These are phyloP conservation scores for Rhynchopsitta pachyrhyncha DNA, from an alignment of 2,113 vertebrate species.

Conservation along the genomic window DNA sequence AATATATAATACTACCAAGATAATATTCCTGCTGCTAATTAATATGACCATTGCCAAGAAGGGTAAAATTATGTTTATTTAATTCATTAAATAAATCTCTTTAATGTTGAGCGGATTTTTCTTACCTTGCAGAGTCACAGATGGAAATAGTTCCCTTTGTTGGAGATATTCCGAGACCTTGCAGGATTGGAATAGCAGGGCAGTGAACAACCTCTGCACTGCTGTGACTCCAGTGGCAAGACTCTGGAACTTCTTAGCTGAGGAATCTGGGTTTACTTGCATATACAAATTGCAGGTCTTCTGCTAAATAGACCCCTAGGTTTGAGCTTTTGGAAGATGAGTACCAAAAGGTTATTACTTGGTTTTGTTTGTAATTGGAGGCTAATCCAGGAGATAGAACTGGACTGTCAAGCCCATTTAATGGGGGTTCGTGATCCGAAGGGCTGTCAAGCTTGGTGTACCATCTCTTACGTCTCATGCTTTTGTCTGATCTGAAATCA, in stretches of 20 bases:
- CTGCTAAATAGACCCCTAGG: neutral
- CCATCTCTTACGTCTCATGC: neutral
- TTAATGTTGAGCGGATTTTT: neutral
- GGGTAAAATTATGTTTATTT: neutral
- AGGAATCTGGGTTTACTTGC: neutral
- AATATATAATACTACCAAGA: neutral
- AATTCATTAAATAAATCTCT: neutral
- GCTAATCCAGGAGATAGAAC: neutral
- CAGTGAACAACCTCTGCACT: rapidly evolving
- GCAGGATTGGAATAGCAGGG: neutral
- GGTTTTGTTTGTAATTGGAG: neutral
- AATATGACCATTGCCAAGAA: neutral
- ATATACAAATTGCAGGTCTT: neutral
- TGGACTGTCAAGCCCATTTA: neutral
- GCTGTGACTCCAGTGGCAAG: neutral
- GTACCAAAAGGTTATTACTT: neutral
- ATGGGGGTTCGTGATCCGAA: neutral
- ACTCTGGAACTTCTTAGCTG: neutral
- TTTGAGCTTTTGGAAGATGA: neutral
- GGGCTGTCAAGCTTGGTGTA: neutral
- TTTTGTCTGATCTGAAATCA: neutral
- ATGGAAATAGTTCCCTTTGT: neutral
- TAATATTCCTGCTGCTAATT: neutral
- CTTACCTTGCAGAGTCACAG: neutral
- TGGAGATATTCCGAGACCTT: neutral